Conservation (phyloP, 37 sponge, comb jelly and placozoan species). For the Hormiphora californensis region DNA sequence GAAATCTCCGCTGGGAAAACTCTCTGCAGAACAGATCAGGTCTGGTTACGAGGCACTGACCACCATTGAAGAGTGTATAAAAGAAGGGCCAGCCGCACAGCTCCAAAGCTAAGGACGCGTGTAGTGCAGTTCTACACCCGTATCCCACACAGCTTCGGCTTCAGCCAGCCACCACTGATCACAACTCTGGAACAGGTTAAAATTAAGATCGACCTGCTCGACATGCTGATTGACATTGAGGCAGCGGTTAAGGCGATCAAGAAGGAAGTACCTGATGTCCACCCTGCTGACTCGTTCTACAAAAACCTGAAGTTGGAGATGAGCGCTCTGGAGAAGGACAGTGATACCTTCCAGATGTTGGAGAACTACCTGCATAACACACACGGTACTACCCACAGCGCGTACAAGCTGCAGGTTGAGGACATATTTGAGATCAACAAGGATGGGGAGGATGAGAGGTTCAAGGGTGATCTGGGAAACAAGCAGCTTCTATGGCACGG, state of each 20-base stretch:
- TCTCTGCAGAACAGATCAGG: slow-evolving; percentile 79
- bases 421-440: slow-evolving; percentile 71
- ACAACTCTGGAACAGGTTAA: slow-evolving; percentile 67
- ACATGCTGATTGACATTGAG: slow-evolving; percentile 56
- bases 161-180: slow-evolving; percentile 55
- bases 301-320: slow-evolving; percentile 45
- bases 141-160: slow-evolving; percentile 79
- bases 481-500: slow-evolving; percentile 96
- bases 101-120: slow-evolving; percentile 63
- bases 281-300: slow-evolving; percentile 30
- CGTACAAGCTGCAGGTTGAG: slow-evolving; percentile 66
- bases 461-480: slow-evolving; percentile 82
- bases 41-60: slow-evolving; percentile 80
- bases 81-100: background rate
- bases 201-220: slow-evolving; percentile 73
- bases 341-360: slow-evolving; percentile 57
- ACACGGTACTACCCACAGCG: slow-evolving; percentile 78
- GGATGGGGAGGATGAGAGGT: slow-evolving; percentile 64
- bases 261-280: slow-evolving; percentile 11
- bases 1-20: slow-evolving; percentile 93
- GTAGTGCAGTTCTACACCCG: slow-evolving; percentile 87
- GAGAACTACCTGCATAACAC: slow-evolving; percentile 78
- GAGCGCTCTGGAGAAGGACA: slow-evolving; percentile 43
- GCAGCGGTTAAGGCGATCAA: slow-evolving; percentile 52
- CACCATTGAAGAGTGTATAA: slow-evolving; percentile 83